These are phyloP conservation scores for Tachina lurida DNA, from an alignment of 2,888 invertebrate genomes.

Conservation along the genomic window DNA sequence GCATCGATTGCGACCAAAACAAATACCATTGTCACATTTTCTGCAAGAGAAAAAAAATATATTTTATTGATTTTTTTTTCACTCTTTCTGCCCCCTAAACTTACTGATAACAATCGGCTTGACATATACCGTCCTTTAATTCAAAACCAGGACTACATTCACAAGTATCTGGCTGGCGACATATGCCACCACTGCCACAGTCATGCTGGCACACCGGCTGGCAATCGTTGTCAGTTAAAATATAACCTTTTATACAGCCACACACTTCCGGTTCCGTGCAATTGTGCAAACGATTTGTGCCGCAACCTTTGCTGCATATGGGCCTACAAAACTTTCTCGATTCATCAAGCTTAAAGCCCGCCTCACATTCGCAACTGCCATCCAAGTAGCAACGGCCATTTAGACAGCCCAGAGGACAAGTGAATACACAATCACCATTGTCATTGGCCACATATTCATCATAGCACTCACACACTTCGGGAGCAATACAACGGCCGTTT, in stretches of 20 bases:
- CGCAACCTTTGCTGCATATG: constrained; percentile 83
- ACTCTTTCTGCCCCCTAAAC: constrained; percentile 53
- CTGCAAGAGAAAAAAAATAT: constrained; percentile 71
- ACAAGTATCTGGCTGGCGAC: constrained; percentile 84
- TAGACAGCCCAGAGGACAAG: constrained; percentile 84
- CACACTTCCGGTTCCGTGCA: constrained; percentile 82
- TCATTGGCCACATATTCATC: constrained; percentile 80
- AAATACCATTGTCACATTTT: constrained; percentile 81
- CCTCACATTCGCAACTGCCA: constrained; percentile 87
- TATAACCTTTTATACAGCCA: constrained; percentile 83
- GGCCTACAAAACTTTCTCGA: constrained; percentile 86
- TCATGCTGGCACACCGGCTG: constrained; percentile 79
- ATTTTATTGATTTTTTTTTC: neutral
- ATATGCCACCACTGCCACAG: constrained; percentile 84
- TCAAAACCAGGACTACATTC: constrained; percentile 84
- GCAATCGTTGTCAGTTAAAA: constrained; percentile 78
- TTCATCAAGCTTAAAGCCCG: constrained; percentile 85
- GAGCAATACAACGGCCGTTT: constrained; percentile 79
- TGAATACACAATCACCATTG: constrained; percentile 80
- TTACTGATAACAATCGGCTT: constrained; percentile 81
- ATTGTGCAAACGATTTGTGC: constrained; percentile 76
- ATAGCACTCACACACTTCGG: constrained; percentile 79
- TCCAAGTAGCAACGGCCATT: constrained; percentile 85
- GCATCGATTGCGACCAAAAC: constrained; percentile 81
- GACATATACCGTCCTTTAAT: constrained; percentile 80